phyloP scores from a whole-genome alignment of 1,140 invertebrate species.

The Mycetomoellerius zeteki region DNA sequence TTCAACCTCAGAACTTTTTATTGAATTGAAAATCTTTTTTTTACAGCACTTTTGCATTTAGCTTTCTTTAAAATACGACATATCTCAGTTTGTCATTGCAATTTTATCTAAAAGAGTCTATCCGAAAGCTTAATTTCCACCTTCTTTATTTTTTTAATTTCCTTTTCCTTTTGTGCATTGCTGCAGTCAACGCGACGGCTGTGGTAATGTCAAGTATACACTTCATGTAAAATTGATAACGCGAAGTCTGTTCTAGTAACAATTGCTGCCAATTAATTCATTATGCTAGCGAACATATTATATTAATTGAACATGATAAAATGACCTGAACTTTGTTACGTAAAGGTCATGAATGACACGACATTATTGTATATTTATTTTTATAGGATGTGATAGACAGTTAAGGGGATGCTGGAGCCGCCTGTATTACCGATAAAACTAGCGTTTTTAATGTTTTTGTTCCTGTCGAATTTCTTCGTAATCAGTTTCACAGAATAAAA shows the following conservation, averaged over 20 bases:
- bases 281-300: slow-evolving; percentile 18
- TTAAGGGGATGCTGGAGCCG: no score
- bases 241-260: slow-evolving; percentile 2
- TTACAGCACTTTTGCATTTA: not conserved
- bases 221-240: not conserved
- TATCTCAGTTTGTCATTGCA: not conserved
- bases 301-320: not conserved
- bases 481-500: no score
- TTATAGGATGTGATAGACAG: not conserved
- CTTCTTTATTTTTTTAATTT: not conserved
- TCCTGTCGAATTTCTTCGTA: no score
- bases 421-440: no score
- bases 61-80: not conserved
- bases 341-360: not conserved
- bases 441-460: no score
- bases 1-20: not conserved
- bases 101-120: slow-evolving; percentile 1
- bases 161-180: not conserved
- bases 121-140: slow-evolving; percentile 2
- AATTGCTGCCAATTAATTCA: not conserved
- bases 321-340: not conserved
- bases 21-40: not conserved
- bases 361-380: slow-evolving; percentile 6
- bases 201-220: not conserved
- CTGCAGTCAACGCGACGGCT: not conserved